Evolutionary conservation across 2,888 invertebrate genomes (phyloP), one percentile per base, ranked within the genome.

Genomic region (Allolobophora icterica): DNA sequence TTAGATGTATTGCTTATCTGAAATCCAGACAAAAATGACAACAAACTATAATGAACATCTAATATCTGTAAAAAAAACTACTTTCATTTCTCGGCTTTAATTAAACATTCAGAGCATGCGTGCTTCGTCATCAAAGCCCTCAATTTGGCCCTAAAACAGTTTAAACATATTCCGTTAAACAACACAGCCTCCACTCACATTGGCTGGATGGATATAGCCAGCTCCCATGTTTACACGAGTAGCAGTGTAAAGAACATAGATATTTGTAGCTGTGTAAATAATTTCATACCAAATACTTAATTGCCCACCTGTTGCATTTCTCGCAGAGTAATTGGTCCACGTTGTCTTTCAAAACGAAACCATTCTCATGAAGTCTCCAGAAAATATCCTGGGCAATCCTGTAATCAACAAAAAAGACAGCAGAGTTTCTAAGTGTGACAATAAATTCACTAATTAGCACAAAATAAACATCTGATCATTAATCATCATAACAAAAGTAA

Each of bases 371-470:
- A 33, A 99, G 96, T 94, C 97, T 97, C 93, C 97, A 95, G 95
- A 99, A 99, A 94, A 99, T 97, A 92, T 97, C 97, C 96, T 99
- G 99, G 0, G 97, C 97, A 94, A 99, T 97, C 94, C 98, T 98
- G 95, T 89, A 95, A 95, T 45, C 91, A 92, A 58, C 58, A 58
- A 71, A 71, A 71, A 71, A 13, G 30, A n/a, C 71, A 71, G 71
- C 8, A n/a, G 11, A 21, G 52, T 52, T 52, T 52, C 52, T n/a
- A 71, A 71, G 71, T 71, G 30, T 71, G 24, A 24, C 24, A 8
- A 30, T n/a, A n/a, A 71, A n/a, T 71, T n/a, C 8, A 30, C n/a
- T 52, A 5, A 52, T 52, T 24, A 52, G 52, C 21, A 52, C 52
- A 52, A 52, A 5, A 52, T 24, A 52, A 52, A 52, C 24, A 52